These are phyloP conservation scores for Stichodactyla helianthus DNA, from an alignment of 64 coral and sea anemone genomes.

Conservation along the genomic window DNA sequence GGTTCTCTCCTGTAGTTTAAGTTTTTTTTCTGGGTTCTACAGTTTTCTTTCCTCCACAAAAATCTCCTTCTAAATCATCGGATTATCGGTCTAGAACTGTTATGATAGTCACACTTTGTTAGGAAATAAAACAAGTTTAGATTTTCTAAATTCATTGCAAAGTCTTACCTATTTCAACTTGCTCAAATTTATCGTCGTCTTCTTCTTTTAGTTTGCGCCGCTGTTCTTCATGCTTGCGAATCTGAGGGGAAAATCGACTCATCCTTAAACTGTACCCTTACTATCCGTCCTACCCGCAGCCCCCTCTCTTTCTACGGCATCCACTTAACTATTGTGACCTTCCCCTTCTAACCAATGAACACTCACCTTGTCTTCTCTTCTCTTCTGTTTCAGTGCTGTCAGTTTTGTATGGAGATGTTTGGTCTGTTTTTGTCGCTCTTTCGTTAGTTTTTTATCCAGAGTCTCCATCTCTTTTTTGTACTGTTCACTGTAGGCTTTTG, in stretches of 20 bases:
- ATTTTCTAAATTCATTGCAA: too few species aligned
- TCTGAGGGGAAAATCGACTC: neutral
- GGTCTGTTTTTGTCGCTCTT: conserved; percentile 63
- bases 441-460: conserved; percentile 61
- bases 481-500: conserved; percentile 36
- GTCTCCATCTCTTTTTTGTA: conserved; percentile 77
- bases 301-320: neutral
- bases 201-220: conserved; percentile 34
- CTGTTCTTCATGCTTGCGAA: conserved; percentile 54
- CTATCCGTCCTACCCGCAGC: too few species aligned
- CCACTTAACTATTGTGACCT: neutral
- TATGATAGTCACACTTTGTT: too few species aligned
- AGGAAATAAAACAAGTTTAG: too few species aligned
- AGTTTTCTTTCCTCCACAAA: too few species aligned
- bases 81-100: too few species aligned
- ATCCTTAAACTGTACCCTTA: neutral
- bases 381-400: conserved; percentile 75
- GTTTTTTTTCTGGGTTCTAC: too few species aligned
- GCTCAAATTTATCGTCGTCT: conserved; percentile 70
- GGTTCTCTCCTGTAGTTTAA: too few species aligned
- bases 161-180: conserved; percentile 67
- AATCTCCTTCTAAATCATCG: too few species aligned
- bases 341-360: neutral
- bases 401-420: conserved; percentile 73
- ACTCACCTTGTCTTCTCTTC: conserved; percentile 70